phyloP scores from a whole-genome alignment of 2,113 vertebrate genomes.

The Ceyx cyanopectus region DNA sequence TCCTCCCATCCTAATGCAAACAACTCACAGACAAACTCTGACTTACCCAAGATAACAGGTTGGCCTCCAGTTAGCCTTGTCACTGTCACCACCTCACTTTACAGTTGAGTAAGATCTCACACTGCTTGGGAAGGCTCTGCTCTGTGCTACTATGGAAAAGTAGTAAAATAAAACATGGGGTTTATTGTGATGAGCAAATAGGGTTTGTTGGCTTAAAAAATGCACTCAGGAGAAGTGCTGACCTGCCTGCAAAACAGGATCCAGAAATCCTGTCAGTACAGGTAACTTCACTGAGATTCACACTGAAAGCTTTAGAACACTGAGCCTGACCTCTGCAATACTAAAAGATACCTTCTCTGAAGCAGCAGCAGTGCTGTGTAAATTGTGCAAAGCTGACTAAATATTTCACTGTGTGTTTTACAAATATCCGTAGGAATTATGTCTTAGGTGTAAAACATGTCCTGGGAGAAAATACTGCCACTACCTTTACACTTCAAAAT shows the following conservation, averaged over 20 bases:
- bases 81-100: background rate
- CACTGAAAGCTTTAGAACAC: background rate
- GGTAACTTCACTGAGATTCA: background rate
- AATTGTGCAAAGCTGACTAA: background rate
- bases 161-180: rapidly evolving
- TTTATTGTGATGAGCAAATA: background rate
- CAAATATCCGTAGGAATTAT: background rate
- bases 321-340: background rate
- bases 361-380: background rate
- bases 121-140: background rate
- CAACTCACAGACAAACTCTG: background rate
- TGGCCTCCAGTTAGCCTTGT: background rate
- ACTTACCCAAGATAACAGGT: background rate
- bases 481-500: background rate
- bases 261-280: rapidly evolving
- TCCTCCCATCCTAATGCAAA: background rate
- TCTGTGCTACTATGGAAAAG: slow-evolving; percentile 14
- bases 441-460: background rate
- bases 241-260: background rate
- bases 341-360: background rate
- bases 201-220: background rate
- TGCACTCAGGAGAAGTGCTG: background rate
- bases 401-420: background rate
- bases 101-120: background rate
- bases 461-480: background rate